Conservation (phyloP, 2,888 invertebrate species). For the Plusia festucae region DNA sequence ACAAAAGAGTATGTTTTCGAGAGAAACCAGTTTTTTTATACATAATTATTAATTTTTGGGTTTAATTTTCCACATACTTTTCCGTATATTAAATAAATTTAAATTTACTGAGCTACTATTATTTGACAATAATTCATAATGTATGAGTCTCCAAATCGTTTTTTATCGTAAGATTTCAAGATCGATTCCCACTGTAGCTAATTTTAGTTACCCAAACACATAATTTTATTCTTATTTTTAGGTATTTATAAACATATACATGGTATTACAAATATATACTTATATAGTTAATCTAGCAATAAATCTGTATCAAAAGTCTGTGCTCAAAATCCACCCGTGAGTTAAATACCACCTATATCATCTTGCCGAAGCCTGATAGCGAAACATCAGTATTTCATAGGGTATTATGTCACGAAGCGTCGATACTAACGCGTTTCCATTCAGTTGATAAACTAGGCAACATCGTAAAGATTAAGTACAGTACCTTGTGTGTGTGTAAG, state of each 20-base stretch:
- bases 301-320: no score
- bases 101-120: no score
- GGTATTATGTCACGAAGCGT: slow-evolving; percentile 2
- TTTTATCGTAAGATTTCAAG: no score
- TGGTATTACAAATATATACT: no score
- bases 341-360: slow-evolving; percentile 1
- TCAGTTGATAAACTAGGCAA: not conserved
- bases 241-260: no score
- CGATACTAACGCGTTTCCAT: not conserved
- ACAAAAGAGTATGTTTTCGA: not conserved
- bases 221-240: no score
- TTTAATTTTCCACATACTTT: not conserved
- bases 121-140: no score
- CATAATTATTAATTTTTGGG: not conserved
- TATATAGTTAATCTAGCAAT: no score
- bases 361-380: not conserved
- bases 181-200: no score
- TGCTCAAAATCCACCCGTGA: not conserved
- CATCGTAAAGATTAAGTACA: slow-evolving; percentile 1
- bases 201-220: no score
- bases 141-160: no score
- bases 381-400: slow-evolving; percentile 20
- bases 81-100: not conserved
- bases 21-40: not conserved
- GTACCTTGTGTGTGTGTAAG: not conserved